Percentiles rank a stretch among this genome's conserved stretches.
These are phyloP conservation scores for Synanthedon andrenaeformis DNA, from an alignment of 2,888 invertebrate genomes.

Conservation along the genomic window DNA sequence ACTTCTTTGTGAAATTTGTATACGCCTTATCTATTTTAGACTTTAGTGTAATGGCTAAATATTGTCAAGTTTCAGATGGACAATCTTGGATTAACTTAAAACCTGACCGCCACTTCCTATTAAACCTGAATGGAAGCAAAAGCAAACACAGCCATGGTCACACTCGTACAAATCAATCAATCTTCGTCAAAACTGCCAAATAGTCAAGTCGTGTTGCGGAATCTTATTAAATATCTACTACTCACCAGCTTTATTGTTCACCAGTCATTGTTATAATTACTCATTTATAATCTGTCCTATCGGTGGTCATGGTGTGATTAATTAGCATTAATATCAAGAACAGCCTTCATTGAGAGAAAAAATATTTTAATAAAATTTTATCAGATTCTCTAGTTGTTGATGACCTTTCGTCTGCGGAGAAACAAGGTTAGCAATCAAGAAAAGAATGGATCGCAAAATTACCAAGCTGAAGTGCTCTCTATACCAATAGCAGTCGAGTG, in stretches of 20 bases:
- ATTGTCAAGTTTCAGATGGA: too few species aligned
- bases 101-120: too few species aligned
- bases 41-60: too few species aligned
- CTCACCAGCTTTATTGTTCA: conserved; percentile 43
- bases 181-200: conserved; percentile 52
- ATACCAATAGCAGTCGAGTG: too few species aligned
- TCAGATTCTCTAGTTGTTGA: not conserved
- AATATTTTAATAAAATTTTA: not conserved
- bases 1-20: too few species aligned
- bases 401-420: too few species aligned
- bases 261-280: conserved; percentile 52
- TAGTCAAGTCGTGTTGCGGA: conserved; percentile 53
- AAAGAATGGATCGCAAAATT: too few species aligned
- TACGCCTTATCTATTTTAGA: too few species aligned
- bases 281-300: conserved; percentile 55
- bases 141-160: conserved; percentile 25
- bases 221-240: conserved; percentile 50
- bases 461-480: too few species aligned
- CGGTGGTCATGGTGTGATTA: conserved; percentile 38
- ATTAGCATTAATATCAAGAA: conserved; percentile 15
- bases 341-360: not conserved
- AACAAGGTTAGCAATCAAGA: too few species aligned
- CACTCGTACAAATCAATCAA: conserved; percentile 38
- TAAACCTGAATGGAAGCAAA: too few species aligned
- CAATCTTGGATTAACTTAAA: too few species aligned